Evolutionary conservation across 2,888 invertebrate species (phyloP).

Genomic region (Leucoptera coffeella): DNA sequence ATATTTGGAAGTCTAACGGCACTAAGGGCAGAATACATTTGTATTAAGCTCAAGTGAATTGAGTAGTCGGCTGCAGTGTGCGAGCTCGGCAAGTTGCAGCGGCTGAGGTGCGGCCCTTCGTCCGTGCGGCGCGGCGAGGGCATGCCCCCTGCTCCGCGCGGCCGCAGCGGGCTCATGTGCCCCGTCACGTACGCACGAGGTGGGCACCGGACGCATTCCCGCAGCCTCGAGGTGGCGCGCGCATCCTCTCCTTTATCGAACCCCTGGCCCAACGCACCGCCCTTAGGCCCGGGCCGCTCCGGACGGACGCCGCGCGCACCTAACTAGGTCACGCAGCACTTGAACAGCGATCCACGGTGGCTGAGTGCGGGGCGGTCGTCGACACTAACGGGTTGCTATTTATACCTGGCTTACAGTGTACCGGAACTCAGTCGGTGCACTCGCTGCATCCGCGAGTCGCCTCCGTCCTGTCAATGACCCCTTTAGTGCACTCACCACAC

Average conservation of each 20-base stretch:
- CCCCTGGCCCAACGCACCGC: no score
- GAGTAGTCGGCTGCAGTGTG: no score
- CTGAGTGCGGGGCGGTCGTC: constrained; percentile 26
- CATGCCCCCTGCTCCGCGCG: constrained; percentile 1
- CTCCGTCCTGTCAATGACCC: constrained; percentile 43
- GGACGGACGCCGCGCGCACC: no score
- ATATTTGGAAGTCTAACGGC: no score
- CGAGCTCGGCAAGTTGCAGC: constrained; percentile 14
- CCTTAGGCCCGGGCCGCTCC: constrained; percentile 5
- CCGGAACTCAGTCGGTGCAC: constrained; percentile 48
- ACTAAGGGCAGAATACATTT: no score
- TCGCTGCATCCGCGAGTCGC: constrained; percentile 41
- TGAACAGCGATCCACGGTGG: neutral
- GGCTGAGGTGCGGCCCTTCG: constrained; percentile 15
- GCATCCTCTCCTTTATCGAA: constrained; percentile 16
- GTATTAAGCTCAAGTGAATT: no score
- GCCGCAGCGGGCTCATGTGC: constrained; percentile 25
- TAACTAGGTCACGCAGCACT: constrained; percentile 10
- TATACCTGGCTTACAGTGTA: constrained; percentile 44
- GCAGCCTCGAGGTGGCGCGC: constrained; percentile 19
- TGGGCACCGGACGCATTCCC: constrained; percentile 30
- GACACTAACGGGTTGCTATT: constrained; percentile 53
- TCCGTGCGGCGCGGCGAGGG: constrained; percentile 5
- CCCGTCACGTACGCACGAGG: constrained; percentile 30
- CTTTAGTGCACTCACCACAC: constrained; percentile 10